Evolutionary conservation across 1,140 invertebrate species (phyloP).

Genomic region (Polypedilum vanderplanki): DNA sequence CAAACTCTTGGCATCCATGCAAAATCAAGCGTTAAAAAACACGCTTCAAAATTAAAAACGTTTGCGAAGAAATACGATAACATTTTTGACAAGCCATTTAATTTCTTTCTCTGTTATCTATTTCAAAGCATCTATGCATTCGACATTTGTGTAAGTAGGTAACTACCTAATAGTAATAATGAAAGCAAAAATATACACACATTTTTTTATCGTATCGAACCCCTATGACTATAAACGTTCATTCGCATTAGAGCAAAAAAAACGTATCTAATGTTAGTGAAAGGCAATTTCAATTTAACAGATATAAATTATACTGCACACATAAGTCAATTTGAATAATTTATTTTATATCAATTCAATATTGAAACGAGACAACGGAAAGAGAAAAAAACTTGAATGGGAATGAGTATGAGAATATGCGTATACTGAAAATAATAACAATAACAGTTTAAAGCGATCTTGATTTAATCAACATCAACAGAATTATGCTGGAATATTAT

Average conservation of each 20-base stretch:
- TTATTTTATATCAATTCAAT: slow-evolving; percentile 17
- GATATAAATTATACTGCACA: slow-evolving; percentile 13
- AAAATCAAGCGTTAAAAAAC: too few relatives aligned
- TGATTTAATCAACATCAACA: not conserved
- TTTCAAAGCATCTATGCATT: too few relatives aligned
- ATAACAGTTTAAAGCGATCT: slow-evolving; percentile 1
- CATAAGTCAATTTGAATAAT: slow-evolving; percentile 19
- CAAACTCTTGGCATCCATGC: too few relatives aligned
- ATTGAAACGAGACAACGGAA: not conserved
- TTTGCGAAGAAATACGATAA: too few relatives aligned
- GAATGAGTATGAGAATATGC: not conserved
- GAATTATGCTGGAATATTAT: too few relatives aligned
- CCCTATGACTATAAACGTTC: not conserved
- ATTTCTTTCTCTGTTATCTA: too few relatives aligned
- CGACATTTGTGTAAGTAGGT: too few relatives aligned
- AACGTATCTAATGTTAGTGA: not conserved
- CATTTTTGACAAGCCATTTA: too few relatives aligned
- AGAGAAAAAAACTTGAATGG: not conserved
- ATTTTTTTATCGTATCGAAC: not conserved
- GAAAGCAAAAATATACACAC: too few relatives aligned
- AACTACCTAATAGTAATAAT: too few relatives aligned
- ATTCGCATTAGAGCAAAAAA: not conserved
- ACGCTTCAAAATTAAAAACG: too few relatives aligned
- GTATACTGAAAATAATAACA: not conserved
- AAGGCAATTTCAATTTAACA: slow-evolving; percentile 3